Conservation (phyloP, 35 echinoderm and acorn worm genomes). For the Apostichopus californicus region DNA sequence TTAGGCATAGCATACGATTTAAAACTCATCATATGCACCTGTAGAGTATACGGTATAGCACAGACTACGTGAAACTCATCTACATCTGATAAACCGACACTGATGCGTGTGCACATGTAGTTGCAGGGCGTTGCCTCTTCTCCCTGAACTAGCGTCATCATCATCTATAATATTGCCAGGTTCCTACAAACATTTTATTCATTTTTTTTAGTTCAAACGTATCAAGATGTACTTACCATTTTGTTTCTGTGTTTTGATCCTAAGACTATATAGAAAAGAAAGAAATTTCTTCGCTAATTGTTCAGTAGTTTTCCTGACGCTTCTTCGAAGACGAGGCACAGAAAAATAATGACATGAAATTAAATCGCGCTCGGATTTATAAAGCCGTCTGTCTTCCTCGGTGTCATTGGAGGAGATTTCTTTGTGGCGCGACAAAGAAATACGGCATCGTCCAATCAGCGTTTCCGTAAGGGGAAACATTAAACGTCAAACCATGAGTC, state of each 20-base stretch:
- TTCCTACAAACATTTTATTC: too few relatives aligned
- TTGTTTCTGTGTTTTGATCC: slow-evolving; percentile 22
- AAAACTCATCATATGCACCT: too few relatives aligned
- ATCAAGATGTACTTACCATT: slow-evolving; percentile 18
- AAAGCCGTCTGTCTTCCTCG: neutral
- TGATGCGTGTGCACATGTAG: too few relatives aligned
- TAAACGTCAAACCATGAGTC: neutral
- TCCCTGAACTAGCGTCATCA: too few relatives aligned
- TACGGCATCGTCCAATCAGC: slow-evolving; percentile 27
- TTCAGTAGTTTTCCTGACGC: slow-evolving; percentile 36
- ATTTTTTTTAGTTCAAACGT: too few relatives aligned
- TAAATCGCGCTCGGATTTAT: slow-evolving; percentile 38
- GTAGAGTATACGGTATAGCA: too few relatives aligned
- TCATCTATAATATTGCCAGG: too few relatives aligned
- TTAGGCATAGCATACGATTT: too few relatives aligned
- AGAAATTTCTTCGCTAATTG: slow-evolving; percentile 6
- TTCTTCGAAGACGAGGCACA: slow-evolving; percentile 51
- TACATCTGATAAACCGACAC: too few relatives aligned
- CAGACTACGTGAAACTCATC: too few relatives aligned
- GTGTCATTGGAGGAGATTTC: slow-evolving; percentile 34
- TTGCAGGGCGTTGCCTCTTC: neutral
- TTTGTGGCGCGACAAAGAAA: slow-evolving; percentile 25
- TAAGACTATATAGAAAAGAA: slow-evolving; percentile 1
- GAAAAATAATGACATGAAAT: slow-evolving; percentile 60
- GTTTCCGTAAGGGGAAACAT: neutral